Base-by-base conservation (phyloP, 2,888 invertebrate species). In the Laothoe populi region DNA sequence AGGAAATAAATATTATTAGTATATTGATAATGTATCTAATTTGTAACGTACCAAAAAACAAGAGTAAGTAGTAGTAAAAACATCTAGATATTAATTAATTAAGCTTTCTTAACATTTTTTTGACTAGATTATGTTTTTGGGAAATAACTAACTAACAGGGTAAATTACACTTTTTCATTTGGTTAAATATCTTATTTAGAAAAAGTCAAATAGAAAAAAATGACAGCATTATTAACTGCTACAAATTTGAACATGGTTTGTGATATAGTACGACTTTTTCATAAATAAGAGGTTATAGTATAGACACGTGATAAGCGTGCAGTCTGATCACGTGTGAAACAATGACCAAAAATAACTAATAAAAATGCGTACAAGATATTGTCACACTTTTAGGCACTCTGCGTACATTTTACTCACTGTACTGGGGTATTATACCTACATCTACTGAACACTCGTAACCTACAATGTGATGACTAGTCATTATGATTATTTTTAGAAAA, bases 321-420 rank as follows among this genome's bases (percentile, higher is more conserved):
- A 10, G 35, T 53, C 31, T 35, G 19, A 53, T 53, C 35, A 35
- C 53, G 53, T 53, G 53, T 11, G 4, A 10, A 53, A n/a, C 26
- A 16, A 19, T 16, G 53, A 53, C 53, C 74, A 75, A 70, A 80
- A 82, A 76, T 71, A 82, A 76, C 81, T 84, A 84, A 83, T 19
- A 11, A 53, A 53, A 53, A 53, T 53, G 53, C 81, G 77, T 82
- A 77, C 70, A 76, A 72, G 78, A 84, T 88, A 90, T 88, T 89
- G 89, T 91, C 90, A 88, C 86, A 86, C 84, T 70, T 76, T 70
- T 86, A 91, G 91, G 91, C 91, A 92, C 91, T 88, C 80, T 79
- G 81, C 79, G 81, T 83, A 79, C 78, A 77, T 73, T 72, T 67
- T 72, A 74, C 69, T 78, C 77, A 75, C 84, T 85, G 86, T 88